Evolutionary conservation across 2,113 vertebrate genomes (phyloP).

Genomic region (Helogale parvula): DNA sequence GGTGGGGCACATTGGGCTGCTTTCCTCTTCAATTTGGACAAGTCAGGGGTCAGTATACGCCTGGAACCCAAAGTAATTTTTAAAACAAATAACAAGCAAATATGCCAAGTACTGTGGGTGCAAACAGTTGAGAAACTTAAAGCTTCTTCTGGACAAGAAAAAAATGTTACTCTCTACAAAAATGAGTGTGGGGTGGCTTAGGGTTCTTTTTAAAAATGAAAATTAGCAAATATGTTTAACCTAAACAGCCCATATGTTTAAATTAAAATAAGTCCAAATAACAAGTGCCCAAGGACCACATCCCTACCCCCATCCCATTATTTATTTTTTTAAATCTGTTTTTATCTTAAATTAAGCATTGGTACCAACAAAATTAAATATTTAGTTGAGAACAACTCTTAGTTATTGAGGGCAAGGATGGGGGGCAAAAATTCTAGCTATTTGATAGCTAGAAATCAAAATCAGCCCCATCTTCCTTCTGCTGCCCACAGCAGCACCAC

Average conservation of each 20-base stretch:
- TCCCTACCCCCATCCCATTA: constrained; percentile 3
- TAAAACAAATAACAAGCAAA: constrained; percentile 51
- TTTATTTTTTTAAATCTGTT: neutral
- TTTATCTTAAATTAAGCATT: constrained; percentile 66
- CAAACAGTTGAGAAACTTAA: constrained; percentile 65
- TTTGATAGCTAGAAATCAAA: constrained; percentile 80
- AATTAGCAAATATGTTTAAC: constrained; percentile 66
- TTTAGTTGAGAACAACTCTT: constrained; percentile 77
- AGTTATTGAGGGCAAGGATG: constrained; percentile 54
- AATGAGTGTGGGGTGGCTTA: constrained; percentile 46
- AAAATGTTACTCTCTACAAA: constrained; percentile 75
- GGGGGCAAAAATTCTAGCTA: constrained; percentile 79
- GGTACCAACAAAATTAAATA: constrained; percentile 76
- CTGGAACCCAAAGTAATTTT: neutral
- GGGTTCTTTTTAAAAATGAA: constrained; percentile 52
- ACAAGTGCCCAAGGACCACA: constrained; percentile 52
- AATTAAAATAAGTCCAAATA: constrained; percentile 79
- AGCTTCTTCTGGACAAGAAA: constrained; percentile 54
- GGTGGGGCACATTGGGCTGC: neutral
- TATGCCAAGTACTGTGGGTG: neutral
- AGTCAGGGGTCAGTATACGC: neutral
- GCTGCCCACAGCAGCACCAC: neutral
- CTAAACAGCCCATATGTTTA: constrained; percentile 67
- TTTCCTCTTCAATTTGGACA: neutral
- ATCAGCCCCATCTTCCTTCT: constrained; percentile 44